phyloP scores from a whole-genome alignment of 2,888 invertebrate species.

The Noctua pronuba region DNA sequence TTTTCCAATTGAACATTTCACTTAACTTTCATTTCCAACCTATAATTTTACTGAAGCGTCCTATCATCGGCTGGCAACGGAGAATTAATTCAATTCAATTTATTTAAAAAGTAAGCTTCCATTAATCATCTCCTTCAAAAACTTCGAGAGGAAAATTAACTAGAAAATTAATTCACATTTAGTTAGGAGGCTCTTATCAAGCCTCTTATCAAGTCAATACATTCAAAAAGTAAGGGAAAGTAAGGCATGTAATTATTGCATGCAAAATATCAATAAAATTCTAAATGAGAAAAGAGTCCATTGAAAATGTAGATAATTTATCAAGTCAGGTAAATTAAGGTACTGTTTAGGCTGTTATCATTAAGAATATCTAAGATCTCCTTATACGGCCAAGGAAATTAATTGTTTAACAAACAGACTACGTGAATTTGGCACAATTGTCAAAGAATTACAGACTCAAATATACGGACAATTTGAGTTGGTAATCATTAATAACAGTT shows the following conservation, averaged over 20 bases:
- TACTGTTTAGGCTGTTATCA: neutral
- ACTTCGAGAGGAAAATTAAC: conserved; percentile 14
- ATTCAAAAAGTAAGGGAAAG: neutral
- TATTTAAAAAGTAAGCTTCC: conserved; percentile 16
- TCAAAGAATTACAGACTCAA: neutral
- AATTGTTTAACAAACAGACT: neutral
- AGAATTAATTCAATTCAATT: conserved; percentile 38
- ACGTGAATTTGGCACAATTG: neutral
- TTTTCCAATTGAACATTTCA: conserved; percentile 27
- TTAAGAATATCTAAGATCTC: neutral
- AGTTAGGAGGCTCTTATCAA: conserved; percentile 9
- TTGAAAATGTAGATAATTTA: neutral
- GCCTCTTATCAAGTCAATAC: conserved; percentile 2
- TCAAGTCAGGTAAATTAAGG: neutral
- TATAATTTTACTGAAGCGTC: conserved; percentile 32
- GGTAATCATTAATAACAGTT: neutral
- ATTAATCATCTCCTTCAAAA: conserved; percentile 54
- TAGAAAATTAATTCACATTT: conserved; percentile 43
- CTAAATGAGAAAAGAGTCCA: neutral
- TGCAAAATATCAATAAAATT: no score
- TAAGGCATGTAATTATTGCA: no score
- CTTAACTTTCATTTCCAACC: conserved; percentile 40
- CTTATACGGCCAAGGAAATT: neutral
- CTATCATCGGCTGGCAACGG: conserved; percentile 16
- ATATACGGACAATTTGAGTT: neutral